phyloP scores from a whole-genome alignment of 2,797 vertebrate species.

The Chloroceryle inda region DNA sequence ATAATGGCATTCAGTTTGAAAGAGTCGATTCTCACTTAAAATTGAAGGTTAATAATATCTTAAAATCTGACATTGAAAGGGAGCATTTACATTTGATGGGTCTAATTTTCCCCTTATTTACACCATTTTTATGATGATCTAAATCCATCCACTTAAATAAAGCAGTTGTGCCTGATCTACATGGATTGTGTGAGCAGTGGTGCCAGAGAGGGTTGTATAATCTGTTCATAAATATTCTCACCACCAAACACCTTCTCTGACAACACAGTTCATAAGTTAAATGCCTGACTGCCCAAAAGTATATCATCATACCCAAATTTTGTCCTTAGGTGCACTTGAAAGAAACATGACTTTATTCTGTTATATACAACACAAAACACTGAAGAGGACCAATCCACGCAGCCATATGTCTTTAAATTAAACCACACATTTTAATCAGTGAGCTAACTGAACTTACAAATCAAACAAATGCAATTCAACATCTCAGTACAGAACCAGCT shows the following conservation, averaged over 20 bases:
- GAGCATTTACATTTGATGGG: background rate
- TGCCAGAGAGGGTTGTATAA: background rate
- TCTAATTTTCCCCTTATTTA: constrained; percentile 27
- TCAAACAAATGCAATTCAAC: fast-evolving
- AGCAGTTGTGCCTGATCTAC: constrained; percentile 19
- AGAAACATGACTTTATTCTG: background rate
- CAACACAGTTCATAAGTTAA: background rate
- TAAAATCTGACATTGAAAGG: background rate
- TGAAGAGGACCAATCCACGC: background rate
- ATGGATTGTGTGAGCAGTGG: background rate
- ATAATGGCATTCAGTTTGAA: background rate
- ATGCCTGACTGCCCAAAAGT: background rate
- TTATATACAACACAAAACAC: background rate
- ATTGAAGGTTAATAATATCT: background rate
- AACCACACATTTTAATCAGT: background rate
- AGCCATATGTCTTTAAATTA: background rate
- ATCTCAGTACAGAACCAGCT: background rate
- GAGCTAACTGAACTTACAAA: background rate
- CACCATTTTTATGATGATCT: background rate
- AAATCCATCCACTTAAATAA: background rate
- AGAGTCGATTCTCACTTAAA: background rate
- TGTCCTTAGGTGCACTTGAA: background rate
- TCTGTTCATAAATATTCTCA: constrained; percentile 26
- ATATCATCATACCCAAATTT: background rate
- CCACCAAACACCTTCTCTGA: constrained; percentile 9